Conservation (phyloP, 1,140 invertebrate species). For the Rhyacophila brunnea region DNA sequence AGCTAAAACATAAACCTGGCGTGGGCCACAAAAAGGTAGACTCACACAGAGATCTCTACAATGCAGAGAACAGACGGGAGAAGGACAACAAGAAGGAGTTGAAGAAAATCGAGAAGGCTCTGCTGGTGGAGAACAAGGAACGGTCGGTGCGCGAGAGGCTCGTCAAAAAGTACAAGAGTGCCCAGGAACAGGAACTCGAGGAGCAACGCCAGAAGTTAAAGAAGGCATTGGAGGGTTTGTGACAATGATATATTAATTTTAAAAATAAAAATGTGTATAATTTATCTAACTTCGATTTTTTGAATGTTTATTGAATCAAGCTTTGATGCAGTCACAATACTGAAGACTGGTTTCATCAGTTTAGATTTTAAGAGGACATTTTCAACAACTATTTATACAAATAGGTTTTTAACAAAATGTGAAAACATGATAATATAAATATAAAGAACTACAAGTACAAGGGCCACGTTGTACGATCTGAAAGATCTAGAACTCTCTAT, state of each 20-base stretch:
- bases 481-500: no score
- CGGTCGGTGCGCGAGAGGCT: constrained; percentile 44
- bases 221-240: constrained; percentile 54
- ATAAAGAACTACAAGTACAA: no score
- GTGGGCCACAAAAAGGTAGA: constrained; percentile 6
- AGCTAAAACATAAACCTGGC: constrained; percentile 17
- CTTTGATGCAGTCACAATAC: no score
- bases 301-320: constrained; percentile 24
- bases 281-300: constrained; percentile 16
- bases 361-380: no score
- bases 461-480: no score
- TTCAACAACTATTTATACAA: no score
- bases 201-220: constrained; percentile 57
- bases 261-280: constrained; percentile 5
- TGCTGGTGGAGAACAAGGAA: constrained; percentile 32
- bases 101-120: constrained; percentile 32
- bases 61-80: background rate
- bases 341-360: no score
- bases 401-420: no score
- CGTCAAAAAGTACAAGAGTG: constrained; percentile 55
- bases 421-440: no score
- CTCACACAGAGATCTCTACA: constrained; percentile 1
- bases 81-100: constrained; percentile 32
- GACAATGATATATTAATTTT: background rate
- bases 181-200: constrained; percentile 56